Evolutionary conservation across 1,140 invertebrate species (phyloP).

Genomic region (Thaumatotibia leucotreta): DNA sequence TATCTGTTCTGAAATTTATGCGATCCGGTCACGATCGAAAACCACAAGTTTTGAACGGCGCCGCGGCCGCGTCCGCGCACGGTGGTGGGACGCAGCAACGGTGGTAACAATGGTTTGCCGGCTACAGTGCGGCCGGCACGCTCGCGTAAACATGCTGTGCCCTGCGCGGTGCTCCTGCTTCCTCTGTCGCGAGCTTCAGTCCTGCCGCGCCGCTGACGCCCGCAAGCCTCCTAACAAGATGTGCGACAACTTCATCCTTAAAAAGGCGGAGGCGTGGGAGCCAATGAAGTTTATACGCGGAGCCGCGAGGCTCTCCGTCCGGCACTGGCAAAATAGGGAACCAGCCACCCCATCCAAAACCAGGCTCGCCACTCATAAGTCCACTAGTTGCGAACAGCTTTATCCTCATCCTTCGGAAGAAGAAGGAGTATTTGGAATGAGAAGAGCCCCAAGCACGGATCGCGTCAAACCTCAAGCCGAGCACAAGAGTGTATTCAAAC

Average conservation of each 20-base stretch:
- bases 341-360: slow-evolving; percentile 49
- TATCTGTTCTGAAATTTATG: neutral
- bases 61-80: slow-evolving; percentile 21
- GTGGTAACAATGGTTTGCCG: slow-evolving; percentile 46
- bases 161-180: slow-evolving; percentile 77
- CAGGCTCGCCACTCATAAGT: slow-evolving; percentile 60
- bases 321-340: slow-evolving; percentile 71
- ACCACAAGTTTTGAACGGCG: slow-evolving; percentile 2
- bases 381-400: slow-evolving; percentile 74
- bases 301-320: slow-evolving; percentile 68
- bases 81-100: slow-evolving; percentile 42
- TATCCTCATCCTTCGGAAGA: slow-evolving; percentile 65
- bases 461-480: slow-evolving; percentile 59
- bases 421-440: slow-evolving; percentile 60
- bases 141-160: slow-evolving; percentile 72
- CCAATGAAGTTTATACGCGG: slow-evolving; percentile 75
- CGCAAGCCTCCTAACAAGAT: slow-evolving; percentile 62
- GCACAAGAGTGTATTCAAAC: slow-evolving; percentile 65
- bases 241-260: slow-evolving; percentile 78
- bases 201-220: slow-evolving; percentile 62
- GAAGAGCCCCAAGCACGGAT: slow-evolving; percentile 68
- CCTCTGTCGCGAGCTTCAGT: slow-evolving; percentile 78
- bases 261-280: slow-evolving; percentile 77
- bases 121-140: slow-evolving; percentile 57
- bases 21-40: slow-evolving; percentile 7